Evolutionary conservation across 2,888 invertebrate genomes (phyloP), one percentile per base, ranked within the genome.

Genomic region (Platycnemis pennipes): DNA sequence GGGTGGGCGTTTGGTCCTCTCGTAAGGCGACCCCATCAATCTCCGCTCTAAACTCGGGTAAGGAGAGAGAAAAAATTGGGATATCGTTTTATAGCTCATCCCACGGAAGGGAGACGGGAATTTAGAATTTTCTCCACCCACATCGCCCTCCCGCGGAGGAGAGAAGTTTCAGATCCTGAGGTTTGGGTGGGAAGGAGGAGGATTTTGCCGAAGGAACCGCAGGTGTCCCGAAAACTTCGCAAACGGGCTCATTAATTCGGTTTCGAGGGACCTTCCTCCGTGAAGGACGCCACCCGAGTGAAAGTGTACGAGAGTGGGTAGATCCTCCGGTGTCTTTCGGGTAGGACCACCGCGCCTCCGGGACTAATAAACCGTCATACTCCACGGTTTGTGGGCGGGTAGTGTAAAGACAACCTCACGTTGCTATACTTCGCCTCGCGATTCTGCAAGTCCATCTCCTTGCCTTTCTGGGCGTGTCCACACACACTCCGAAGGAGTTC

Each of bases 191-290:
- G 11, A 77, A 37, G 37, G 26, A n/a, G 63, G 4, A 37, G 77
- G 77, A 77, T 77, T 77, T 77, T 77, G 3, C 77, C 77, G 77
- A 77, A 37, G 77, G 77, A 77, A 77, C 77, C 77, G 77, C 77
- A 77, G 77, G 77, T 77, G 77, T 37, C 37, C 37, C 77, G 13
- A 77, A 77, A 77, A 77, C 77, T 77, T 77, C 77, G 37, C 77
- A 77, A 77, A 77, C 77, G 77, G 77, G 77, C 77, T 77, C 77
- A 77, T 77, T 77, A 77, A 77, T 77, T 77, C 77, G 77, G 77
- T 37, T 77, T 77, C n/a, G 77, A 77, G 77, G 77, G 31, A 77
- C 77, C 77, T 31, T 37, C 77, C 4, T 37, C 77, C 26, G 5
- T n/a, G 63, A 26, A n/a, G 26, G 19, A 26, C 8, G 63, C 22